Percentiles rank a stretch among this genome's conserved stretches.
Evolutionary conservation across 2,113 vertebrate genomes (phyloP).

Genomic region (Hoplias malabaricus): DNA sequence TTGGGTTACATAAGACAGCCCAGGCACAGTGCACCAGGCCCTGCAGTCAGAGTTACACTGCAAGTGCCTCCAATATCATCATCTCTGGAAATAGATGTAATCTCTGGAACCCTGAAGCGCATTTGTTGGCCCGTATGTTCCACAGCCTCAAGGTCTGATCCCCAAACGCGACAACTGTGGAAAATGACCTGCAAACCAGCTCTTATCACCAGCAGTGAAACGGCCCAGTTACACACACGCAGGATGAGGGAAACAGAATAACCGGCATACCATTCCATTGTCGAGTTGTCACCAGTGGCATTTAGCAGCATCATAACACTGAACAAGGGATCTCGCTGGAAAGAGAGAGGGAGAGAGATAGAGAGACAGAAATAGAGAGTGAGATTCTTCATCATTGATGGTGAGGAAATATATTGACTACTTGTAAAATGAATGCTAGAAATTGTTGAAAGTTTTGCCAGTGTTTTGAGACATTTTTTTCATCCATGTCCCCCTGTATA

Average conservation of each 20-base stretch:
- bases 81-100: conserved; percentile 42
- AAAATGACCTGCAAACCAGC: conserved; percentile 11
- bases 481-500: background rate
- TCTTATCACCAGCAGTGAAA: conserved; percentile 9
- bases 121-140: conserved; percentile 12
- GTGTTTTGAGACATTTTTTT: conserved; percentile 33
- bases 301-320: conserved; percentile 36
- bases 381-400: conserved; percentile 13
- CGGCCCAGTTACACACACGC: background rate
- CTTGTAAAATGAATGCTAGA: conserved; percentile 27
- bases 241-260: conserved; percentile 29
- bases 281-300: conserved; percentile 36
- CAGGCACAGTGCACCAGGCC: conserved; percentile 7
- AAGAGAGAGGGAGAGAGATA: conserved; percentile 6
- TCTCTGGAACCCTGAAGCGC: background rate
- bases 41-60: conserved; percentile 16
- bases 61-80: conserved; percentile 31
- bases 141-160: conserved; percentile 3
- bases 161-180: background rate
- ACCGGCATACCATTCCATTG: conserved; percentile 47
- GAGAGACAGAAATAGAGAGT: conserved; percentile 2
- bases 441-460: conserved; percentile 35
- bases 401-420: conserved; percentile 16
- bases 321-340: conserved; percentile 6
- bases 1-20: conserved; percentile 24